phyloP scores from a whole-genome alignment of 2,797 vertebrate species.

The Enteromius trimaculatus region DNA sequence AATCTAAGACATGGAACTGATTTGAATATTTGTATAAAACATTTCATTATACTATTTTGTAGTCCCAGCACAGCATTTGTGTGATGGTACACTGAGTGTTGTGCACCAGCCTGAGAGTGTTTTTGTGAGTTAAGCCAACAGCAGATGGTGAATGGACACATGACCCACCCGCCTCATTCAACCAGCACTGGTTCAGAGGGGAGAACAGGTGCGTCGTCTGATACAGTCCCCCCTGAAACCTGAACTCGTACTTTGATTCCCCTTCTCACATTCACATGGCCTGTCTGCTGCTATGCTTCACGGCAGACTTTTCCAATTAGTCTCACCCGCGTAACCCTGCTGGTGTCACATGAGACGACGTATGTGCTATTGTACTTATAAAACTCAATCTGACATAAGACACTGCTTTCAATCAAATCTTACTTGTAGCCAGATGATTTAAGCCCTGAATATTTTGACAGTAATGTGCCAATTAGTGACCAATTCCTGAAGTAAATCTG shows the following conservation, averaged over 20 bases:
- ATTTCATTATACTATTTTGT: slow-evolving; percentile 44
- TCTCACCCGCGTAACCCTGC: slow-evolving; percentile 48
- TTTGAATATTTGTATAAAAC: slow-evolving; percentile 12
- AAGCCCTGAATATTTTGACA: slow-evolving; percentile 17
- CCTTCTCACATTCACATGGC: slow-evolving; percentile 19
- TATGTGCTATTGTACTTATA: slow-evolving; percentile 59
- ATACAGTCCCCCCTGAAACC: slow-evolving; percentile 51
- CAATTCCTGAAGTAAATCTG: slow-evolving; percentile 16
- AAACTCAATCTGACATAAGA: slow-evolving; percentile 65
- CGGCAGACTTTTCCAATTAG: slow-evolving; percentile 64
- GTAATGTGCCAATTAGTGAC: slow-evolving; percentile 17
- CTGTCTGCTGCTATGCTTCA: slow-evolving; percentile 59
- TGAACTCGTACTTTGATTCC: slow-evolving; percentile 42
- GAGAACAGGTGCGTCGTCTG: slow-evolving; percentile 56
- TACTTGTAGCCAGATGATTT: slow-evolving; percentile 51
- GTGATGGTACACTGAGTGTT: slow-evolving; percentile 29
- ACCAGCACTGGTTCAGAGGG: slow-evolving; percentile 35
- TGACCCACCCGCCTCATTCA: slow-evolving; percentile 44
- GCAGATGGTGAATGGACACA: slow-evolving; percentile 55
- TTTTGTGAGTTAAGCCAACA: slow-evolving; percentile 15
- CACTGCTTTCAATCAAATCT: slow-evolving; percentile 55
- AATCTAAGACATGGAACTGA: neutral
- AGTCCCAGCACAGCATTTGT: slow-evolving; percentile 28
- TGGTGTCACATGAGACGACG: slow-evolving; percentile 60
- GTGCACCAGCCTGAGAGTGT: neutral